Percentiles rank a stretch among this genome's conserved stretches.
phyloP scores from a whole-genome alignment of 2,113 vertebrate species.

The Melanocharis versteri region DNA sequence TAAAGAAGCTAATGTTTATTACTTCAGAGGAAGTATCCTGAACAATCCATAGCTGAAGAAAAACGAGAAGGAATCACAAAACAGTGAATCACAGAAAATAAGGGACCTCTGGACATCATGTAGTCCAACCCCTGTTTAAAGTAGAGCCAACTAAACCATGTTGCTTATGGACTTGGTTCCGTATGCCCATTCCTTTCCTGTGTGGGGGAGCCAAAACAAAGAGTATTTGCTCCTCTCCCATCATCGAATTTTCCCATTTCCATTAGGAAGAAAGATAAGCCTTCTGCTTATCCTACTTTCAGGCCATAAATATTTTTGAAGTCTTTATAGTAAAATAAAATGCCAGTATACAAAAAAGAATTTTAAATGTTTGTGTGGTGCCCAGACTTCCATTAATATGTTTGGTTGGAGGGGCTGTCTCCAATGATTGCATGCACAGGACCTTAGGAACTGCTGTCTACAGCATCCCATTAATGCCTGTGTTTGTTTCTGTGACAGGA shows the following conservation, averaged over 20 bases:
- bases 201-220: not conserved
- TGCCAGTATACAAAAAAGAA: not conserved
- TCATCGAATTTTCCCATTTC: not conserved
- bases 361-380: not conserved
- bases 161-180: not conserved
- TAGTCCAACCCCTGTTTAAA: not conserved
- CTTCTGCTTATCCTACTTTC: not conserved
- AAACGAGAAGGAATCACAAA: not conserved
- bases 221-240: not conserved
- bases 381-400: not conserved
- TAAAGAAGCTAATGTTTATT: not conserved
- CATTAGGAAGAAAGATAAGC: not conserved
- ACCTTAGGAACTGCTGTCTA: not conserved
- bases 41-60: not conserved
- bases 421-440: not conserved
- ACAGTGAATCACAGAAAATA: not conserved
- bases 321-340: not conserved
- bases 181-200: not conserved
- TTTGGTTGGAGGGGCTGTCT: not conserved
- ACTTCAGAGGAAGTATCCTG: not conserved
- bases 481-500: conserved; percentile 63
- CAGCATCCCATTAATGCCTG: not conserved
- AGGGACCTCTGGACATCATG: not conserved
- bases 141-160: not conserved
- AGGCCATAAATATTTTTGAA: not conserved